Evolutionary conservation across 2,888 invertebrate species (phyloP), one percentile per base, ranked within the genome.

Genomic region (Erynnis tages): DNA sequence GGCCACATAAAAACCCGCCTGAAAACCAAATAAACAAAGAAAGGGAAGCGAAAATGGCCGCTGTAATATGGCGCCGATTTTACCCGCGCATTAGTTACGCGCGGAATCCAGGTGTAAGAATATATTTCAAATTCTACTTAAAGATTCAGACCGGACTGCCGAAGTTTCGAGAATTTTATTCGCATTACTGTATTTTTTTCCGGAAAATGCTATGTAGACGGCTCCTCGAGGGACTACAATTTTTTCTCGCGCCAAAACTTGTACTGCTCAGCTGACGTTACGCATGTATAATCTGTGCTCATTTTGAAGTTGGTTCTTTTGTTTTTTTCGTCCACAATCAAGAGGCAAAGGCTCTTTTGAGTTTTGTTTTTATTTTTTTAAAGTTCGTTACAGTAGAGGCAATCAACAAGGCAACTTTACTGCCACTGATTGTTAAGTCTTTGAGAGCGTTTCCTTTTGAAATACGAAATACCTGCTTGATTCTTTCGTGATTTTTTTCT

Each of bases 221-320:
- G 48, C 43, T 43, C 46, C 49, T 46, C 48, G 35, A 23, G 44
- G 52, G 52, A 52, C 52, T 52, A 45, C 16, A 45, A 45, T 52
- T 52, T 50, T 45, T 50, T 50, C 44, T 35, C 44, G 37, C 44
- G 52, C 54, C 55, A 47, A 56, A 61, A 58, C 57, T 59, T 59
- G 55, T 62, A 45, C 67, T 38, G 52, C 45, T 52, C 61, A 65
- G 62, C 69, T 65, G 69, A 65, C 65, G 71, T 65, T 67, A 73
- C 73, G 77, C 73, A 76, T 76, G 76, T 73, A 77, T 76, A 78
- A 78, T 77, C 65, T 61, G 61, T 54, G 59, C 72, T 76, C 71
- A 72, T 77, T 69, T 63, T 50, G 47, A 57, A 60, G 59, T 52
- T 52, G 13, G 55, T 65, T 65, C 56, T 66, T 69, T 67, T 65